Conservation (phyloP, 2,113 vertebrate genomes). For the Poeciliopsis turrubarensis region DNA sequence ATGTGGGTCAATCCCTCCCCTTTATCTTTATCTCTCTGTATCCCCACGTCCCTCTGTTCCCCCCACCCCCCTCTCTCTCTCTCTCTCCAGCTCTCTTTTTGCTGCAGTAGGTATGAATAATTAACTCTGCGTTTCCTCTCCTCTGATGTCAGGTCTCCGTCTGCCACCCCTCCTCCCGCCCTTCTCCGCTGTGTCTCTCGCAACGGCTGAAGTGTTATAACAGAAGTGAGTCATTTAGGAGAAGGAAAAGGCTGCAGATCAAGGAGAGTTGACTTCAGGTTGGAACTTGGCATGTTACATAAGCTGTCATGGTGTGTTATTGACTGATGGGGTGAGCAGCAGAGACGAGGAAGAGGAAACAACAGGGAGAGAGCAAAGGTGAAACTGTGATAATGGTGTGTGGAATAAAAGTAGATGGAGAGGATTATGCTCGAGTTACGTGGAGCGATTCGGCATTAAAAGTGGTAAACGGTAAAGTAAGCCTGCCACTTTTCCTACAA, state of each 20-base stretch:
- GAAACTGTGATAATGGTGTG: conserved; percentile 53
- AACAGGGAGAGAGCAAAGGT: conserved; percentile 45
- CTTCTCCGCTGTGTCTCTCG: conserved; percentile 68
- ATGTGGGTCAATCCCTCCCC: conserved; percentile 62
- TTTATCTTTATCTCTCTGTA: conserved; percentile 27
- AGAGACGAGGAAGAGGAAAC: conserved; percentile 32
- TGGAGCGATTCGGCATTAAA: conserved; percentile 22
- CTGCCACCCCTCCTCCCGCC: conserved; percentile 60
- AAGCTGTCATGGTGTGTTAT: conserved; percentile 76
- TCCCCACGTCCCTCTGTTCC: not conserved
- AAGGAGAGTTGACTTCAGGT: conserved; percentile 75
- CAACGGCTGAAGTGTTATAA: conserved; percentile 74
- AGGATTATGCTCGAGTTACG: conserved; percentile 25
- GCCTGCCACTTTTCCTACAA: conserved; percentile 3
- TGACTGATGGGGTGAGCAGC: conserved; percentile 54
- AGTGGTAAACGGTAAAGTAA: conserved; percentile 32
- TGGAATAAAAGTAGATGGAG: conserved; percentile 21
- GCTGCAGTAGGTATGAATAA: conserved; percentile 78
- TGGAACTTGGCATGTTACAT: conserved; percentile 74
- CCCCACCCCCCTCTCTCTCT: conserved; percentile 5
- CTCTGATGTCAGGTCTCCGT: conserved; percentile 72
- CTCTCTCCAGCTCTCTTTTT: conserved; percentile 37
- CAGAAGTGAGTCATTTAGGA: conserved; percentile 81
- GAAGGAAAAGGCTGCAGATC: conserved; percentile 72
- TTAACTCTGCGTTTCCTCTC: conserved; percentile 73